These are phyloP conservation scores for Coleophora deauratella DNA, from an alignment of 2,888 invertebrate genomes.

Conservation along the genomic window DNA sequence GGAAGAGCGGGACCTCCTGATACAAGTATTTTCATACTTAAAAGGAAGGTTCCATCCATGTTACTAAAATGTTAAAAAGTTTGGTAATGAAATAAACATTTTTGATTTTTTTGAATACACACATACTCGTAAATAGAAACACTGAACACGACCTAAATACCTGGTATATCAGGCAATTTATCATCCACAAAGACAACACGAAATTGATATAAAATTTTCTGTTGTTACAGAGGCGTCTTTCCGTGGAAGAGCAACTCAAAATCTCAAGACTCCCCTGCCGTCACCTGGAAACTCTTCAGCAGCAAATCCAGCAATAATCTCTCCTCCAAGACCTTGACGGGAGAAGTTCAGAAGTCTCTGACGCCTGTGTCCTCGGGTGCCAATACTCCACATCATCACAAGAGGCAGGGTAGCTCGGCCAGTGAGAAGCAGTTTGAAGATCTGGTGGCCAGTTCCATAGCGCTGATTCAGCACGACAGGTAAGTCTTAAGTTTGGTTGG, in stretches of 20 bases:
- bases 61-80: too few relatives aligned
- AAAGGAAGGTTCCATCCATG: too few relatives aligned
- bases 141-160: too few relatives aligned
- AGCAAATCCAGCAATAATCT: constrained; percentile 57
- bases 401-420: constrained; percentile 62
- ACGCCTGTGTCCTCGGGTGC: constrained; percentile 51
- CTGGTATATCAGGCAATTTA: too few relatives aligned
- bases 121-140: too few relatives aligned
- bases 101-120: too few relatives aligned
- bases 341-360: constrained; percentile 46
- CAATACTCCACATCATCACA: constrained; percentile 60
- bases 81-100: too few relatives aligned
- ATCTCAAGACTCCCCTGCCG: constrained; percentile 29
- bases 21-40: too few relatives aligned
- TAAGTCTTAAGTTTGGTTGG: constrained; percentile 24
- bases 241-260: constrained; percentile 67
- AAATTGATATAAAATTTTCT: constrained; percentile 1
- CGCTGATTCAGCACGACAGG: constrained; percentile 81
- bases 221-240: constrained; percentile 70
- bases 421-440: constrained; percentile 73
- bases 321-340: constrained; percentile 34
- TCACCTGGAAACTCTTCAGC: constrained; percentile 55
- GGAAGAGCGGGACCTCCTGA: too few relatives aligned
- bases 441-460: constrained; percentile 80
- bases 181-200: too few relatives aligned